Evolutionary conservation across 53 echinoderm and acorn worm species (phyloP).

Genomic region (Temnopleurus reevesii): DNA sequence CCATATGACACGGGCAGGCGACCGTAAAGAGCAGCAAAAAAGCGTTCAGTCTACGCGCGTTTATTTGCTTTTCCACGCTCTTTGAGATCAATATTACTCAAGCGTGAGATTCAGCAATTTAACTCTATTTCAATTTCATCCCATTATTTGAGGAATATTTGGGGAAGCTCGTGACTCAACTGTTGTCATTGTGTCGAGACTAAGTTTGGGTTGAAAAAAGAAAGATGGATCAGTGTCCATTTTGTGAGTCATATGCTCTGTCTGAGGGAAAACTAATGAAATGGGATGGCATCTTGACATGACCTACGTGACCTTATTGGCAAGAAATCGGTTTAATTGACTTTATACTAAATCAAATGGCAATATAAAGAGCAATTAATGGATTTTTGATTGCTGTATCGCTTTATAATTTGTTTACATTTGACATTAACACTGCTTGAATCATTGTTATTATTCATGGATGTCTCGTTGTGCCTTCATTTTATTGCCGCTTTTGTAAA

Average conservation of each 20-base stretch:
- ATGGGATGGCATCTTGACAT: not conserved
- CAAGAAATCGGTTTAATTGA: no score
- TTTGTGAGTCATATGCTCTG: slow-evolving; percentile 14
- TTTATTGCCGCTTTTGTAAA: no score
- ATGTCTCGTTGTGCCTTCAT: no score
- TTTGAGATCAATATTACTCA: slow-evolving; percentile 45
- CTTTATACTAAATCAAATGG: no score
- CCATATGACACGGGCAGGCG: not conserved
- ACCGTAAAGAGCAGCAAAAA: not conserved
- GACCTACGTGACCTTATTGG: not conserved
- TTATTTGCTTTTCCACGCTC: slow-evolving; percentile 4
- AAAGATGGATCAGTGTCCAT: slow-evolving; percentile 34
- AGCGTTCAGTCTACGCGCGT: not conserved
- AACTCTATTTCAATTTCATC: not conserved
- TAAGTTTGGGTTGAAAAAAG: not conserved
- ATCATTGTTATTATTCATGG: no score
- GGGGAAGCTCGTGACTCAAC: slow-evolving; percentile 29
- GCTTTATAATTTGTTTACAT: no score
- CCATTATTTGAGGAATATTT: slow-evolving; percentile 11
- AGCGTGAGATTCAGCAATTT: slow-evolving; percentile 39
- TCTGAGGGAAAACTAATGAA: not conserved
- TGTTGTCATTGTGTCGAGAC: slow-evolving; percentile 45
- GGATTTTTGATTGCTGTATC: no score
- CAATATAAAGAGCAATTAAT: no score
- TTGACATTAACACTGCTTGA: no score